Evolutionary conservation across 2,888 invertebrate species (phyloP).

Genomic region (Gnatocerus cornutus): DNA sequence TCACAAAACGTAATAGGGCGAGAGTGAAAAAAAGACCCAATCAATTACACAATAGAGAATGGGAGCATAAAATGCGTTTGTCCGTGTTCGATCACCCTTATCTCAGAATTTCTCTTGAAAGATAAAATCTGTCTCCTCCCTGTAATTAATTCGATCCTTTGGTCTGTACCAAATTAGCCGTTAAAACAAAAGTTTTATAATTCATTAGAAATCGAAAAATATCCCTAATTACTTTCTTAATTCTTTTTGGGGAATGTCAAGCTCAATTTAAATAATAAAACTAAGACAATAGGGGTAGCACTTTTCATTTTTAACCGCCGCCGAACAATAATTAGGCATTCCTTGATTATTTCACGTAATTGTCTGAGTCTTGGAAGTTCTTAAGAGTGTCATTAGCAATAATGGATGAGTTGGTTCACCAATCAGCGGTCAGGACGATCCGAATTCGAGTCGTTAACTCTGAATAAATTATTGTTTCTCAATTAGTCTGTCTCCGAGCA

Average conservation of each 20-base stretch:
- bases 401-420: slow-evolving; percentile 67
- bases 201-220: slow-evolving; percentile 65
- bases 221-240: slow-evolving; percentile 67
- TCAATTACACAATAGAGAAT: no score
- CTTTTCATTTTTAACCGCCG: slow-evolving; percentile 67
- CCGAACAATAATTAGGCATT: slow-evolving; percentile 69
- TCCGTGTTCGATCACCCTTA: not conserved
- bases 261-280: slow-evolving; percentile 65
- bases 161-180: slow-evolving; percentile 64
- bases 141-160: slow-evolving; percentile 57
- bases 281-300: slow-evolving; percentile 60
- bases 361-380: slow-evolving; percentile 66
- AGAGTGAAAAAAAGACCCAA: no score
- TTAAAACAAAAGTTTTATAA: slow-evolving; percentile 67
- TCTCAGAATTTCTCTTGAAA: not conserved
- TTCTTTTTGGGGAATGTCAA: slow-evolving; percentile 65
- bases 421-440: slow-evolving; percentile 65
- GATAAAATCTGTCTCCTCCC: slow-evolving; percentile 1
- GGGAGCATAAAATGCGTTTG: no score
- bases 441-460: slow-evolving; percentile 65
- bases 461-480: slow-evolving; percentile 71
- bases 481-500: slow-evolving; percentile 64
- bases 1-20: no score
- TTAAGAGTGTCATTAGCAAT: slow-evolving; percentile 70
- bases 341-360: slow-evolving; percentile 69